Conservation (phyloP, 1,140 invertebrate species). For the Drosophila insularis region DNA sequence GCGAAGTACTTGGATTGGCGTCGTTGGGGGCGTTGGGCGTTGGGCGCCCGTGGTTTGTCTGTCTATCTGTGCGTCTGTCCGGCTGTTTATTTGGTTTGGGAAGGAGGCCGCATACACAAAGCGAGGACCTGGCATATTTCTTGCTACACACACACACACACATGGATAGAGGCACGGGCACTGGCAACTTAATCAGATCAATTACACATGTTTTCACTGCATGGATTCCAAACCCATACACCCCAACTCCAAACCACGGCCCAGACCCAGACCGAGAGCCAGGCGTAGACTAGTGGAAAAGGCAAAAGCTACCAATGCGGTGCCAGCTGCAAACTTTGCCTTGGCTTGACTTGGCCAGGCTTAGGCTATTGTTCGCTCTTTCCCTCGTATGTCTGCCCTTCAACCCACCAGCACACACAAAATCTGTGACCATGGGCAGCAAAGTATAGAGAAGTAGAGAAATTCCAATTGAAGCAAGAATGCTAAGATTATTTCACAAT, state of each 20-base stretch:
- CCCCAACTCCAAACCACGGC: slow-evolving; percentile 32
- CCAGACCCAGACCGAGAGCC: slow-evolving; percentile 12
- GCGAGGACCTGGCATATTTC: slow-evolving; percentile 57
- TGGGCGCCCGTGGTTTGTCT: not conserved
- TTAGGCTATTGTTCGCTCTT: slow-evolving; percentile 16
- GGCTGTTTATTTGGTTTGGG: slow-evolving; percentile 56
- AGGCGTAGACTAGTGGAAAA: slow-evolving; percentile 31
- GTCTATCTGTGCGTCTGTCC: not conserved
- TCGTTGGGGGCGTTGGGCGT: slow-evolving; percentile 17
- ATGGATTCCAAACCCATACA: slow-evolving; percentile 58
- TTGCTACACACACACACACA: slow-evolving; percentile 30
- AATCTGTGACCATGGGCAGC: not conserved
- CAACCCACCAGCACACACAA: not conserved
- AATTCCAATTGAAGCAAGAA: too few relatives aligned
- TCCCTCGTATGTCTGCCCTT: not conserved
- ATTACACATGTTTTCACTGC: slow-evolving; percentile 80
- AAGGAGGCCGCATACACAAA: slow-evolving; percentile 41
- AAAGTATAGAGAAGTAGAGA: too few relatives aligned
- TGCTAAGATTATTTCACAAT: too few relatives aligned
- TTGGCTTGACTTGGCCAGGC: slow-evolving; percentile 22
- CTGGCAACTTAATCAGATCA: slow-evolving; percentile 79
- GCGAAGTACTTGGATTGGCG: slow-evolving; percentile 12
- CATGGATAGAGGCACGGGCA: slow-evolving; percentile 58
- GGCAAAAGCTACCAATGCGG: slow-evolving; percentile 28
- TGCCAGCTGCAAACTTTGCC: slow-evolving; percentile 51